Percentiles rank a stretch among this genome's conserved stretches.
Evolutionary conservation across 2,113 vertebrate genomes (phyloP).

Genomic region (Corythornis madagascariensis): DNA sequence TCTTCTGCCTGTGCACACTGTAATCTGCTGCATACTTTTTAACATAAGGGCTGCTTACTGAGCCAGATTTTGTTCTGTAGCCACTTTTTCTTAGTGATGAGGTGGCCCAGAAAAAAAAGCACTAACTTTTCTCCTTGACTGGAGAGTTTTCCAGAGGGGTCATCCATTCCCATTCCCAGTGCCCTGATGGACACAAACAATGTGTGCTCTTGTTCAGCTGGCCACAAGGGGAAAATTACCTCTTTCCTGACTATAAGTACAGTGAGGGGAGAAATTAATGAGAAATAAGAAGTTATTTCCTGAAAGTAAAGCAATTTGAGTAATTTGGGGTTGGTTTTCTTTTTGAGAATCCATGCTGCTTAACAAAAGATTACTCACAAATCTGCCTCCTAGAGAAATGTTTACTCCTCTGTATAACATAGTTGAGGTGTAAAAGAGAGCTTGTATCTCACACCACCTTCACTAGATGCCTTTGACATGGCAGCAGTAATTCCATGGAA

Average conservation of each 20-base stretch:
- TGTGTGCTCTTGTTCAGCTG: neutral
- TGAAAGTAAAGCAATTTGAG: neutral
- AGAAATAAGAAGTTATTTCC: neutral
- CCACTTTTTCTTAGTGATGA: neutral
- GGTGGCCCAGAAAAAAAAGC: neutral
- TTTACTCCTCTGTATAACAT: neutral
- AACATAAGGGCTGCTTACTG: neutral
- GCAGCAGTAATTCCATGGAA: neutral
- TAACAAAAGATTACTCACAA: neutral
- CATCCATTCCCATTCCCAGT: neutral
- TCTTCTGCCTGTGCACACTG: neutral
- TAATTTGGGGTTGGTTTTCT: neutral
- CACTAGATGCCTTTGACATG: neutral
- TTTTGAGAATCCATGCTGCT: neutral
- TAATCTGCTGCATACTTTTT: neutral
- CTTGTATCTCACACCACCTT: neutral
- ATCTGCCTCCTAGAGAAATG: neutral
- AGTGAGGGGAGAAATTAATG: neutral
- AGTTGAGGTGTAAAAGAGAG: neutral
- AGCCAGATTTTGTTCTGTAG: neutral
- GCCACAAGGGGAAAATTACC: neutral
- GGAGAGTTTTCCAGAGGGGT: neutral
- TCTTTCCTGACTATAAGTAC: neutral
- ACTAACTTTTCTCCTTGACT: neutral
- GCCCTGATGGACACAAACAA: neutral